Conservation (phyloP, 2,888 invertebrate genomes). For the Drosophila prolongata region DNA sequence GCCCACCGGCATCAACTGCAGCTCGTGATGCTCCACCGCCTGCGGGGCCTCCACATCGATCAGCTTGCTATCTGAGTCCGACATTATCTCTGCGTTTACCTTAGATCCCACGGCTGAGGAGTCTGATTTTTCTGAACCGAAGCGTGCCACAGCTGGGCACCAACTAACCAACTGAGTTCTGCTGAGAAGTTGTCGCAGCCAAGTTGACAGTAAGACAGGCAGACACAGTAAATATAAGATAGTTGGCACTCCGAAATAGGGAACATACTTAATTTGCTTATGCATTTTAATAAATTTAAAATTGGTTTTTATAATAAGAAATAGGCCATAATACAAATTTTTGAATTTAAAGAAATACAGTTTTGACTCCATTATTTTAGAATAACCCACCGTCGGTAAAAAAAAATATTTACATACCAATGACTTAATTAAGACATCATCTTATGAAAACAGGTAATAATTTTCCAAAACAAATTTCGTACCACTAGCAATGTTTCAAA, state of each 20-base stretch:
- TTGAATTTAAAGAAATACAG: no score
- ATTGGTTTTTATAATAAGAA: not conserved
- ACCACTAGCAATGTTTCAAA: no score
- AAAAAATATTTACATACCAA: no score
- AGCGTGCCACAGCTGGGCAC: constrained; percentile 57
- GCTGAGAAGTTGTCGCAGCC: constrained; percentile 29
- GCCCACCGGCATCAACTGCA: constrained; percentile 53
- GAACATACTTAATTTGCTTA: not conserved
- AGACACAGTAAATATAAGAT: constrained; percentile 6
- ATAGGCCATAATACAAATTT: not conserved
- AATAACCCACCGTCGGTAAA: no score
- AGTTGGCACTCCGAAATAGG: accelerated
- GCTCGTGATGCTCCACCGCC: constrained; percentile 54
- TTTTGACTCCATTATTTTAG: no score
- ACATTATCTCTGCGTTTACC: constrained; percentile 44
- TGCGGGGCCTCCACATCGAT: constrained; percentile 30
- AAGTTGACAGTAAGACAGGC: constrained; percentile 25
- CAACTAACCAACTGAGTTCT: constrained; percentile 44
- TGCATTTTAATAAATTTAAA: no score
- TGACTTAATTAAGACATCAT: no score
- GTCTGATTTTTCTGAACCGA: constrained; percentile 37
- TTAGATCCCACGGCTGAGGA: not conserved
- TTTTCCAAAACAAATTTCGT: no score
- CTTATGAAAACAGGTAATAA: no score
- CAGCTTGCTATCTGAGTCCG: constrained; percentile 54